A percentile compares a stretch with the other conserved stretches of the same genome.
Evolutionary conservation across 2,797 vertebrate genomes (phyloP).

Genomic region (Squalus acanthias): DNA sequence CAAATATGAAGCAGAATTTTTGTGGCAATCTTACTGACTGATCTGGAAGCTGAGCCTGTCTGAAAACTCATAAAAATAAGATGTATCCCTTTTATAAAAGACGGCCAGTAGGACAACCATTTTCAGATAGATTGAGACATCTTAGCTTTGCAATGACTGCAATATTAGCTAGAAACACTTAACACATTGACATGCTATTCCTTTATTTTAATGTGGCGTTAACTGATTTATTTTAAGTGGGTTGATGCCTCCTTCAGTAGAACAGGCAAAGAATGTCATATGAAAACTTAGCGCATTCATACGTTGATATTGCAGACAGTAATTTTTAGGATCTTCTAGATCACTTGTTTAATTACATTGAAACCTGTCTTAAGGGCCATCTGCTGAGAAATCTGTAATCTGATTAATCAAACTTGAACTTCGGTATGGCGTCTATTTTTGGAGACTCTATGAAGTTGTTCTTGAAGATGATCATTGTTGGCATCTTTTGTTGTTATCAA

Average conservation of each 20-base stretch:
- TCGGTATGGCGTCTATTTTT: not conserved
- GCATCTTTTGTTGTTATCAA: not conserved
- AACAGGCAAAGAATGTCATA: not conserved
- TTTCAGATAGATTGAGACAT: not conserved
- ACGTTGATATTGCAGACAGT: not conserved
- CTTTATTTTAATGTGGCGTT: not conserved
- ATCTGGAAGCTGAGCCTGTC: not conserved
- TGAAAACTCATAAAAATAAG: not conserved
- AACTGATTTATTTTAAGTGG: not conserved
- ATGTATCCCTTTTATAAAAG: not conserved
- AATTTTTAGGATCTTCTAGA: not conserved
- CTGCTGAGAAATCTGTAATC: not conserved
- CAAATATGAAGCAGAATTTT: not conserved
- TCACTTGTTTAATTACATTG: conserved; percentile 13
- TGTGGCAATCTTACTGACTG: not conserved
- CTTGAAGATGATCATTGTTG: not conserved
- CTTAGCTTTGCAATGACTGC: not conserved
- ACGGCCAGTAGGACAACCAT: not conserved
- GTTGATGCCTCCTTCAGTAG: not conserved
- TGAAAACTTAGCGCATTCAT: not conserved
- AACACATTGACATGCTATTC: not conserved
- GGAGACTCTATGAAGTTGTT: not conserved
- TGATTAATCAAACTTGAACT: not conserved
- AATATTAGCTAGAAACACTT: not conserved
- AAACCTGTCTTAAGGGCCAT: not conserved